Evolutionary conservation across 2,113 vertebrate species (phyloP), one percentile per base, ranked within the genome.

Genomic region (Prietella phreatophila): DNA sequence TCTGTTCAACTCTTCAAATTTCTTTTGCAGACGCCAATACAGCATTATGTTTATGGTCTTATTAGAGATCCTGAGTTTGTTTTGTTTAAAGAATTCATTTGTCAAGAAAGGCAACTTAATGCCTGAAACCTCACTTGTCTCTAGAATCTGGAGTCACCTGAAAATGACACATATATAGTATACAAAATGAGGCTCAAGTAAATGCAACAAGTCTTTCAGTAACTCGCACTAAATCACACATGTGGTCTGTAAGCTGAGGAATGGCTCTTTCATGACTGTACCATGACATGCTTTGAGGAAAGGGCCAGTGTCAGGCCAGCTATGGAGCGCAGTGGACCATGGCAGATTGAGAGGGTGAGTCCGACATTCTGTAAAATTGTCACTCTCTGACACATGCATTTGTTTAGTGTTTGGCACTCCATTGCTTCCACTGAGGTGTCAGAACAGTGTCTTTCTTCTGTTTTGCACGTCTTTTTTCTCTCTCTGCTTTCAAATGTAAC

Each of bases 271-370:
- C 79, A 86, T 76, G 67, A 85, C 85, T 56, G 76, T 50, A 83
- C 42, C 65, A 71, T 71, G 67, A 42, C 33, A 39, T 58, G 67
- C 83, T 82, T 80, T 85, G 83, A 83, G 86, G 55, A 36, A 33
- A 55, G 65, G 88, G 78, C 84, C 56, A 36, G 65, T 67, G 84
- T 67, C 83, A 55, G 73, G 71, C 73, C 47, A 0, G 63, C 19
- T 78, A 65, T 53, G 67, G 39, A 76, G 81, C 55, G 42, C 86
- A 84, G 56, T 82, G 89, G 89, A 69, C 60, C 73, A 14, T 87
- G 81, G 61, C 85, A 89, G 89, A 90, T 89, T 82, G 83, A 90
- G 79, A 90, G 87, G 76, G 89, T 90, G 89, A 89, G 76, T 85
- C 30, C 73, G 89, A 90, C 84, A 61, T 47, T 63, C 85, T 58